phyloP scores from a whole-genome alignment of 2,888 invertebrate species.

The Acleris holmiana region DNA sequence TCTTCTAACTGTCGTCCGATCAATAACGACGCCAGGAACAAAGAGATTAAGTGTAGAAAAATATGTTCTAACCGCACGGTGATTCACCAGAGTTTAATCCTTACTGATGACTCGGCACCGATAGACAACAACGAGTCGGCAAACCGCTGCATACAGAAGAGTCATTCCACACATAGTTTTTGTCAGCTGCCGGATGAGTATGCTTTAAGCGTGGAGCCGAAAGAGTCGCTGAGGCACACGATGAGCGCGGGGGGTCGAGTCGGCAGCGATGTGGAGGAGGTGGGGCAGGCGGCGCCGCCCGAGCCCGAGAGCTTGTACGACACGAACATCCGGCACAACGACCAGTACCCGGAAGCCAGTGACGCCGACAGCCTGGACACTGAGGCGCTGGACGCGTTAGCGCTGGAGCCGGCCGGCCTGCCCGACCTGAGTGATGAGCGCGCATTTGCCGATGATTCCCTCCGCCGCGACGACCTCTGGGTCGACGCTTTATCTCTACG shows the following conservation, averaged over 20 bases:
- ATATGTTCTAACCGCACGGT: conserved; percentile 43
- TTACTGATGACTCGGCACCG: conserved; percentile 44
- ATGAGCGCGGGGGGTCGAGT: conserved; percentile 52
- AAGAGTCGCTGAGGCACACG: conserved; percentile 48
- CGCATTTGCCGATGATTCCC: conserved; percentile 72
- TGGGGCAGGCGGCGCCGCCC: conserved; percentile 4
- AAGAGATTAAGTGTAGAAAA: conserved; percentile 45
- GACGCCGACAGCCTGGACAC: conserved; percentile 71
- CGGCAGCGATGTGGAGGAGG: conserved; percentile 45
- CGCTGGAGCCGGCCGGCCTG: conserved; percentile 67
- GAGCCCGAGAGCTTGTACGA: conserved; percentile 58
- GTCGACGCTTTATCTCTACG: conserved; percentile 56
- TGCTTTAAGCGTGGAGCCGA: conserved; percentile 22
- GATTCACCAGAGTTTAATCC: conserved; percentile 63
- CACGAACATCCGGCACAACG: conserved; percentile 76
- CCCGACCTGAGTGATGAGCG: conserved; percentile 74
- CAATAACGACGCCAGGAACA: conserved; percentile 45
- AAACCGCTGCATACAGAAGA: conserved; percentile 56
- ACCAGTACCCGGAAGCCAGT: conserved; percentile 71
- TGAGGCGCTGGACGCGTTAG: conserved; percentile 70
- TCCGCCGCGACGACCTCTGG: conserved; percentile 66
- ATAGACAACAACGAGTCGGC: conserved; percentile 55
- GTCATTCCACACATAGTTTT: conserved; percentile 62
- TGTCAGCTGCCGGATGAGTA: conserved; percentile 36
- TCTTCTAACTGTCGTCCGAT: conserved; percentile 35